Evolutionary conservation across 2,797 vertebrate genomes (phyloP), one percentile per base, ranked within the genome.

Genomic region (Champsocephalus gunnari): DNA sequence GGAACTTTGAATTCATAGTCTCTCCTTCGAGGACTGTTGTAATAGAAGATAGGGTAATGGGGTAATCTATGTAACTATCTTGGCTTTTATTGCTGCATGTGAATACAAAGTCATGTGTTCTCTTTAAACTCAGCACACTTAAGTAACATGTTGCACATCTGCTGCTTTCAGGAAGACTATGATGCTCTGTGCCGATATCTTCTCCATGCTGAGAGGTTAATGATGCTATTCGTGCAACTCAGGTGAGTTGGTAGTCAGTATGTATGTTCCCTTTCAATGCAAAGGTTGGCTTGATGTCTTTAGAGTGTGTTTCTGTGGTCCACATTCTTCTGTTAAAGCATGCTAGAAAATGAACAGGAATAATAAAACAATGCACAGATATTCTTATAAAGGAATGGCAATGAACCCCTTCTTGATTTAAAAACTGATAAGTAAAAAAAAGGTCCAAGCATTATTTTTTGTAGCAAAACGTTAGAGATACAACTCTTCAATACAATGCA

Each of bases 401-500:
- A n/a, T 51, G 32, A 73, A 71, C 57, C 2, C 3, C 3, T 9
- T 67, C 21, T 45, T 73, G 17, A 69, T 77, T 32, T 67, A 66
- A 81, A 71, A 13, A 71, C 21, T 24, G 48, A 63, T 60, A 10
- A 60, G 19, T 63, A 19, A 44, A 63, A 57, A 41, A 53, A 55
- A 48, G 57, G 41, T 9, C 5, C 12, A 32, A 38, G 24, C 14
- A 9, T 76, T 71, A 12, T 73, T 72, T n/a, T 70, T 72, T 69
- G 16, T 69, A 59, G 66, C 12, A 38, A 4, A 9, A 53, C 72
- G 71, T 73, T 41, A 66, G 6, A 63, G 61, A 74, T 45, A 50
- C 32, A 69, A 44, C 76, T 71, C 75, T 83, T 64, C 60, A 64
- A 54, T 59, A 11, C 9, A n/a, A 84, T 77, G 84, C 17, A 44